Conservation (phyloP, 2,113 vertebrate species). For the Oxyura jamaicensis region DNA sequence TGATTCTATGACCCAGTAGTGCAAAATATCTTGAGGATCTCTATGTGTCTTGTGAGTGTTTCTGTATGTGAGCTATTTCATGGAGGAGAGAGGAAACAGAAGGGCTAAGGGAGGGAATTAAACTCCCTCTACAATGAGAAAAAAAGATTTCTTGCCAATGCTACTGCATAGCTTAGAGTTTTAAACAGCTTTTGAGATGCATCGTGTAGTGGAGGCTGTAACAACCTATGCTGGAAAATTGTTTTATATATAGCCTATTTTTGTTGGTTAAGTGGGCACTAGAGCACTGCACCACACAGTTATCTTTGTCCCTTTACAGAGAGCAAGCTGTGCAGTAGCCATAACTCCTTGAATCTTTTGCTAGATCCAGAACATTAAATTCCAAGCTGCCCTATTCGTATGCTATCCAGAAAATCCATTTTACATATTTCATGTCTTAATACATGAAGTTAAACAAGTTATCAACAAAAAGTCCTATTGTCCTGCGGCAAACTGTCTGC, state of each 20-base stretch:
- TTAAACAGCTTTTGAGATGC: background rate
- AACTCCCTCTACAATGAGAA: background rate
- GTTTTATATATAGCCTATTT: background rate
- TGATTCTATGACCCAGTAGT: background rate
- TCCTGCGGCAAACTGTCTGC: background rate
- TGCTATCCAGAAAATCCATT: background rate
- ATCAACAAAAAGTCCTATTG: background rate
- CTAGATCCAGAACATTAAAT: background rate
- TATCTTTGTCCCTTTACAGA: background rate
- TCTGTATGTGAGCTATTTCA: background rate
- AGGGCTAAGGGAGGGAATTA: background rate
- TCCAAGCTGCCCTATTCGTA: background rate
- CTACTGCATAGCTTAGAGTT: background rate
- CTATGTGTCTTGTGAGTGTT: background rate
- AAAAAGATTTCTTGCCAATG: background rate
- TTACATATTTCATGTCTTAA: background rate
- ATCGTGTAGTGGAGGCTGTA: background rate
- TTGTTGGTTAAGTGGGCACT: background rate
- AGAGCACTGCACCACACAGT: background rate
- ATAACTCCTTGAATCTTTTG: background rate
- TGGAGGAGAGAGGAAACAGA: fast-evolving
- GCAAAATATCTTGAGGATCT: background rate
- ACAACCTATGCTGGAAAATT: background rate
- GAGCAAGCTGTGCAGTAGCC: background rate
- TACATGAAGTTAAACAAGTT: background rate